phyloP scores from a whole-genome alignment of 1,140 invertebrate genomes.

The Tetramorium alpestre region DNA sequence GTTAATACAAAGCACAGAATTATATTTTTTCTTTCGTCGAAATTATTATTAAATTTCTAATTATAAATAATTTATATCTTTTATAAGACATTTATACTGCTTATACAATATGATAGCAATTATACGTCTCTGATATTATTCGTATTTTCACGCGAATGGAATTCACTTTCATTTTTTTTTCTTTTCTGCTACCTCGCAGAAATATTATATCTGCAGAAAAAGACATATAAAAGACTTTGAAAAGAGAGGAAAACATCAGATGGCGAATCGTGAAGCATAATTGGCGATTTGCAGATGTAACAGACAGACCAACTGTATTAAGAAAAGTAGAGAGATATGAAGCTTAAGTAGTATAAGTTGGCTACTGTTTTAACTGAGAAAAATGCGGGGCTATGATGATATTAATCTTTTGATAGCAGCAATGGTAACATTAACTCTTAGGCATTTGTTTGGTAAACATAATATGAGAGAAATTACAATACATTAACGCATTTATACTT shows the following conservation, averaged over 20 bases:
- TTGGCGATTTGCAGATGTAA: constrained; percentile 82
- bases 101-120: background rate
- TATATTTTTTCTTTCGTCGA: background rate
- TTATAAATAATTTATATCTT: background rate
- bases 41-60: background rate
- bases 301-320: constrained; percentile 55
- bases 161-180: background rate
- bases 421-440: too few species aligned
- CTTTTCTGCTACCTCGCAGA: background rate
- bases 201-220: background rate
- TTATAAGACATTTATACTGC: background rate
- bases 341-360: background rate
- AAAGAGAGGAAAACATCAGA: constrained; percentile 42
- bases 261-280: constrained; percentile 70
- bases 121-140: background rate
- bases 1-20: background rate
- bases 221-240: background rate
- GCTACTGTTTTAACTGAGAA: constrained; percentile 3
- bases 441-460: background rate
- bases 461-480: background rate
- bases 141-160: background rate
- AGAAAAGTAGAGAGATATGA: background rate
- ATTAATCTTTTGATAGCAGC: too few species aligned
- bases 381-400: background rate
- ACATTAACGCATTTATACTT: background rate